Evolutionary conservation across 2,113 vertebrate species (phyloP).

Genomic region (Cavia aperea): DNA sequence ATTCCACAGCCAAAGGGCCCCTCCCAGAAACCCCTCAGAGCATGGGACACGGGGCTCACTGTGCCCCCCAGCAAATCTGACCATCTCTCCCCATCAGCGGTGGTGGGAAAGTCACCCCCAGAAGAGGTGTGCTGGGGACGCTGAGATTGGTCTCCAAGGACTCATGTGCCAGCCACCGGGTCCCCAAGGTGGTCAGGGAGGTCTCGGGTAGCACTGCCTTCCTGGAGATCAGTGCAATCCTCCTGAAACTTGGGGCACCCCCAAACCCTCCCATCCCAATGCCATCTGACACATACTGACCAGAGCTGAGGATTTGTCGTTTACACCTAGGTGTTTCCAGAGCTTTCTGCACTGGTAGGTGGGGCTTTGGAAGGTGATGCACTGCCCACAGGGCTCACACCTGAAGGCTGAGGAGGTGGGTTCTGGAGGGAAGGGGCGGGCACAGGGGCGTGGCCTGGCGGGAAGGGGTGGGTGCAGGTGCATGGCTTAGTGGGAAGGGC

Average conservation of each 20-base stretch:
- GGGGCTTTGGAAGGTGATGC: too few relatives aligned
- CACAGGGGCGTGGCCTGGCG: too few relatives aligned
- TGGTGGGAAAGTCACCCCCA: too few relatives aligned
- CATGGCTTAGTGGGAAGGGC: too few relatives aligned
- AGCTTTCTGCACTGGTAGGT: too few relatives aligned
- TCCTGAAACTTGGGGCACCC: rapidly evolving
- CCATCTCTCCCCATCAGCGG: too few relatives aligned
- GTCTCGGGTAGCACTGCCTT: background rate
- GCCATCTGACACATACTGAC: background rate
- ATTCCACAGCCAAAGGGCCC: background rate
- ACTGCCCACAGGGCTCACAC: too few relatives aligned
- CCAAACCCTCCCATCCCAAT: background rate
- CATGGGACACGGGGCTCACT: too few relatives aligned
- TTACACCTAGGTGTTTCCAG: background rate
- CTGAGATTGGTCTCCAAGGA: background rate
- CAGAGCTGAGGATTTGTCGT: background rate
- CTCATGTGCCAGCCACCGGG: background rate
- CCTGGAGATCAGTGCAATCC: too few relatives aligned
- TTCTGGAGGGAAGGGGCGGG: too few relatives aligned
- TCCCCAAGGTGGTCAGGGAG: background rate
- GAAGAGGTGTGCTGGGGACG: background rate
- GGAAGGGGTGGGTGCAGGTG: too few relatives aligned
- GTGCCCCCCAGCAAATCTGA: background rate
- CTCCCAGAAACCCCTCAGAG: background rate
- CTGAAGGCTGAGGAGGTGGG: too few relatives aligned